A percentile compares a stretch with the other conserved stretches of the same genome.
Evolutionary conservation across 2,797 vertebrate species (phyloP).

Genomic region (Platyrinchus mystaceus): DNA sequence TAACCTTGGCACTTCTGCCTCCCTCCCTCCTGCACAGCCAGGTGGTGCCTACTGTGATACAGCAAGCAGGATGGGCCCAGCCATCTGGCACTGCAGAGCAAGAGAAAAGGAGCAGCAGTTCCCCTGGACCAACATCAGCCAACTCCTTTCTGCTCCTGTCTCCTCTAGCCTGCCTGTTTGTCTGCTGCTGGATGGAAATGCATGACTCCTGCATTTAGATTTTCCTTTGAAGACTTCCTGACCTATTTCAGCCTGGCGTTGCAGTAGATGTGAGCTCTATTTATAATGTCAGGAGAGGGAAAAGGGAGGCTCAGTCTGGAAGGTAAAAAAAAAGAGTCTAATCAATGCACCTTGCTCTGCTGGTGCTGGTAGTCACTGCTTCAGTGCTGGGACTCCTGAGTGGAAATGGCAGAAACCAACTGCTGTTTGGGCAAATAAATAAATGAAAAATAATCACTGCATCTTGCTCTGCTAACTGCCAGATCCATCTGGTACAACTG

Average conservation of each 20-base stretch:
- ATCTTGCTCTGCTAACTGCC: background rate
- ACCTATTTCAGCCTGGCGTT: background rate
- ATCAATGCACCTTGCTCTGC: background rate
- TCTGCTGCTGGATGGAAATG: background rate
- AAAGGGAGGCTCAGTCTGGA: background rate
- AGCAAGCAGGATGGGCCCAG: background rate
- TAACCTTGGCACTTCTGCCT: background rate
- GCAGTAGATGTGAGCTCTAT: background rate
- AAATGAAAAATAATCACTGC: background rate
- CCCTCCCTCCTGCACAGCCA: background rate
- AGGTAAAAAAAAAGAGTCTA: background rate
- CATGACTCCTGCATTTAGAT: background rate
- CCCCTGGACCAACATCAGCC: background rate
- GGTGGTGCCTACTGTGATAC: background rate
- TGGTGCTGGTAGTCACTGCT: background rate
- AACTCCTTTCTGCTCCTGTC: background rate
- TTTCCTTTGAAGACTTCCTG: background rate
- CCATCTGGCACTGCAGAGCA: slow-evolving; percentile 7
- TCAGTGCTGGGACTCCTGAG: background rate
- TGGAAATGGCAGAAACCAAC: background rate
- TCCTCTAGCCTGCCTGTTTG: background rate
- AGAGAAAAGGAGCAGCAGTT: background rate
- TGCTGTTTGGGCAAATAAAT: background rate
- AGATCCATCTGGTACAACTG: background rate
- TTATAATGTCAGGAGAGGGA: background rate